phyloP scores from a whole-genome alignment of 2,888 invertebrate genomes.

The Dryococelus australis region DNA sequence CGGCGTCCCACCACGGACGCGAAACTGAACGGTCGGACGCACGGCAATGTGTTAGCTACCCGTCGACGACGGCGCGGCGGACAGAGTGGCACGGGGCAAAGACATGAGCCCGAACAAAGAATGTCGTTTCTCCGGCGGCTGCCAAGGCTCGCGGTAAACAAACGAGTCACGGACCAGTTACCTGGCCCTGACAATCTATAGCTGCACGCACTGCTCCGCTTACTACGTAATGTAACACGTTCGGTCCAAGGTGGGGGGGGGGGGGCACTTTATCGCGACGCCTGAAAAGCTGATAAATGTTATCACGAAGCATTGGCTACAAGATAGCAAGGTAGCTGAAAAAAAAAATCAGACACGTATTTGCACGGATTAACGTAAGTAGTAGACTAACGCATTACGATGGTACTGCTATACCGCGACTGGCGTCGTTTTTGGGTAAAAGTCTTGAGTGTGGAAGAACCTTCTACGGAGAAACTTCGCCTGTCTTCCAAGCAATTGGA shows the following conservation, averaged over 20 bases:
- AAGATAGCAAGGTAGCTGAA: conserved; percentile 5
- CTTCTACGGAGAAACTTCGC: background rate
- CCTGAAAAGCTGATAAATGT: background rate
- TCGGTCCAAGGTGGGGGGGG: background rate
- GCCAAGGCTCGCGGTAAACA: conserved; percentile 3
- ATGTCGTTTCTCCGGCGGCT: conserved; percentile 7
- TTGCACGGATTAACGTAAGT: background rate
- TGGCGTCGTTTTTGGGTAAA: no score
- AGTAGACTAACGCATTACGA: background rate
- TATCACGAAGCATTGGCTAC: background rate
- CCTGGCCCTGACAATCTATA: conserved; percentile 4
- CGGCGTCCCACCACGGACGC: no score
- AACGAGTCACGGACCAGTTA: conserved; percentile 16
- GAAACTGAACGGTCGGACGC: background rate
- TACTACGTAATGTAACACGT: background rate
- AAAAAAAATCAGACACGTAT: background rate
- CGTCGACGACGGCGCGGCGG: background rate
- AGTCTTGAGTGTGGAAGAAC: background rate
- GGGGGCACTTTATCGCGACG: background rate
- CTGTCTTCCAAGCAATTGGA: no score
- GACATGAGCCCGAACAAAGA: background rate
- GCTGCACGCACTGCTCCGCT: conserved; percentile 5
- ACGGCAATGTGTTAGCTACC: background rate
- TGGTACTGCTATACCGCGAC: background rate
- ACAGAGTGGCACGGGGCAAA: background rate